These are phyloP conservation scores for Andricus curvator DNA, from an alignment of 2,888 invertebrate genomes.

Conservation along the genomic window DNA sequence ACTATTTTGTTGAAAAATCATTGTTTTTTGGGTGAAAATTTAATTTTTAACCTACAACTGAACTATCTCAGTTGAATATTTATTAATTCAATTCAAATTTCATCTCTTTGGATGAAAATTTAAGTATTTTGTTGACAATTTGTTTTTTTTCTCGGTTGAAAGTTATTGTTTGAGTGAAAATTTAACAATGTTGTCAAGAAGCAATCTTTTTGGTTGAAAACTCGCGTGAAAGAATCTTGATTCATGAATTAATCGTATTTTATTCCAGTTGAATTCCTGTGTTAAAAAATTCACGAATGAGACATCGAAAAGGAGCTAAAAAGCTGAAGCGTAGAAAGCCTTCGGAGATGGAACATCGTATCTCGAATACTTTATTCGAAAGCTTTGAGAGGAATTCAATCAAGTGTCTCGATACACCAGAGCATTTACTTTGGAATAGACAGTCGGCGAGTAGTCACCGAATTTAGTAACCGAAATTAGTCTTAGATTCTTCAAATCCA, in stretches of 20 bases:
- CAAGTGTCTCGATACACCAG: background rate
- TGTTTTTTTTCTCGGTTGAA: too few relatives aligned
- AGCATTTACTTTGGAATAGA: conserved; percentile 11
- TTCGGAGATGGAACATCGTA: background rate
- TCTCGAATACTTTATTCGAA: conserved; percentile 25
- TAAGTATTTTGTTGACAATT: too few relatives aligned
- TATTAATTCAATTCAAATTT: too few relatives aligned
- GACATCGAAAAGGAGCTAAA: background rate
- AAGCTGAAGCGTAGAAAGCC: conserved; percentile 1
- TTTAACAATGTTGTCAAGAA: too few relatives aligned
- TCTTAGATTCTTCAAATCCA: too few relatives aligned
- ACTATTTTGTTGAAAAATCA: too few relatives aligned
- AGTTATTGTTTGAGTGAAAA: too few relatives aligned
- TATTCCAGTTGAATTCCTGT: background rate
- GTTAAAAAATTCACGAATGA: conserved; percentile 6
- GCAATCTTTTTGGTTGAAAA: too few relatives aligned
- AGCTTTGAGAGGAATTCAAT: conserved; percentile 25
- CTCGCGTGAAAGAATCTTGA: background rate
- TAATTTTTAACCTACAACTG: too few relatives aligned
- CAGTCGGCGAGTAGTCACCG: conserved; percentile 8
- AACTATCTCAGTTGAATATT: too few relatives aligned
- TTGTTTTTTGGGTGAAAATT: too few relatives aligned
- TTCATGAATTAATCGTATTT: background rate
- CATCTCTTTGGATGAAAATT: too few relatives aligned
- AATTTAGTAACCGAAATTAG: conserved; percentile 9